Evolutionary conservation across 2,888 invertebrate genomes (phyloP), one percentile per base, ranked within the genome.

Genomic region (Hemithea aestivaria): DNA sequence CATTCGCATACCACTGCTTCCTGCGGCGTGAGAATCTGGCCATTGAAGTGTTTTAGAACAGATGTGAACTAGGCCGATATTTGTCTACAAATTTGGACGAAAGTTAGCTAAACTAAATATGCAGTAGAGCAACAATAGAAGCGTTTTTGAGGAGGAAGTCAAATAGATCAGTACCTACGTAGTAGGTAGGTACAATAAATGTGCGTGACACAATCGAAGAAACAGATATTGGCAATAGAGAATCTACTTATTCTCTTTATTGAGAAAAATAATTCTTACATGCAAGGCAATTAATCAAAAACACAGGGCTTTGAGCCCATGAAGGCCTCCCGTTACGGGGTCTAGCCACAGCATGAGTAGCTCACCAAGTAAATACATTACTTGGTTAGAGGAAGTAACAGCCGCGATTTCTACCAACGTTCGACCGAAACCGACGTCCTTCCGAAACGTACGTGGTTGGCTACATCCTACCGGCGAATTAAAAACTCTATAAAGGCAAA

Each of bases 381-480:
- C 27, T 28, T 6, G 28, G 20, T 28, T 16, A 51, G 48, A 64
- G 72, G 71, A 73, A 63, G 53, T 62, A 41, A 53, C 49, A 58
- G 48, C 61, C 53, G 58, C 75, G 79, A 77, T 80, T 79, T 80
- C 79, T 76, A 78, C 40, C 55, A 50, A 45, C 51, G 48, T 46
- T 32, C 44, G 48, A 45, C 38, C 40, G 49, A 44, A 39, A 44
- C 47, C 53, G 50, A 58, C 66, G 60, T 72, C 72, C 76, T 79
- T 79, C 76, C 76, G 54, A 69, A 67, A 55, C 39, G 41, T 48
- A 39, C 31, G 27, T 48, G 46, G 51, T 55, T 26, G 11, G 24
- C 45, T 43, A 59, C 58, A 66, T 64, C 68, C 63, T 66, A 62
- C 48, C 43, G 47, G 55, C 59, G 58, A 9, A 27, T 26, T 27